Conservation (phyloP, 2,113 vertebrate genomes). For the Grus americana region DNA sequence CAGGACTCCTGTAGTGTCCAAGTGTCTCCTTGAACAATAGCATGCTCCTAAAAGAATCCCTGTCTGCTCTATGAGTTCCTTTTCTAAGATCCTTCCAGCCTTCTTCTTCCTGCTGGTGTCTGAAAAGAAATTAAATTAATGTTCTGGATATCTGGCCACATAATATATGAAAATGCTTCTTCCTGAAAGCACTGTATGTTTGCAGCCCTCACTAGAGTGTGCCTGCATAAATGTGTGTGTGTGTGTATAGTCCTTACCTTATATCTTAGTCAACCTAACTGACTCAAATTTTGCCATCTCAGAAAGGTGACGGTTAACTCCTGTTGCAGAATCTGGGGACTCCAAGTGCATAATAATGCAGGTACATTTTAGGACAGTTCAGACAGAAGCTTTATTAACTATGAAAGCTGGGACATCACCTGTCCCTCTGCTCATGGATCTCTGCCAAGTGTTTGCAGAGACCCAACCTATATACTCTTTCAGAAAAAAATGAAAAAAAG, state of each 20-base stretch:
- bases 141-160: neutral
- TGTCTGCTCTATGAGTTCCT: neutral
- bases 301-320: neutral
- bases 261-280: neutral
- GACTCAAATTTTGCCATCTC: neutral
- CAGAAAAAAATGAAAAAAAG: neutral
- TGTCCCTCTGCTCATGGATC: neutral
- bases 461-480: neutral
- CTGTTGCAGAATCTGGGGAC: neutral
- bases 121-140: neutral
- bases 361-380: neutral
- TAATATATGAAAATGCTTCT: neutral
- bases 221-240: neutral
- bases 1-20: neutral
- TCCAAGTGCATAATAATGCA: neutral
- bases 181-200: neutral
- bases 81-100: neutral
- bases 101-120: neutral
- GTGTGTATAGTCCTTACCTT: neutral
- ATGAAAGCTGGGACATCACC: neutral
- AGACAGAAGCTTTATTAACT: neutral
- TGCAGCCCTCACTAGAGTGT: neutral
- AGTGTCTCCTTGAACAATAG: neutral
- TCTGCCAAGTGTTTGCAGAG: neutral
- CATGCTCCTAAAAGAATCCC: neutral